A percentile compares a stretch with the other conserved stretches of the same genome.
Evolutionary conservation across 2,888 invertebrate genomes (phyloP).

Genomic region (Drosophila formosana): DNA sequence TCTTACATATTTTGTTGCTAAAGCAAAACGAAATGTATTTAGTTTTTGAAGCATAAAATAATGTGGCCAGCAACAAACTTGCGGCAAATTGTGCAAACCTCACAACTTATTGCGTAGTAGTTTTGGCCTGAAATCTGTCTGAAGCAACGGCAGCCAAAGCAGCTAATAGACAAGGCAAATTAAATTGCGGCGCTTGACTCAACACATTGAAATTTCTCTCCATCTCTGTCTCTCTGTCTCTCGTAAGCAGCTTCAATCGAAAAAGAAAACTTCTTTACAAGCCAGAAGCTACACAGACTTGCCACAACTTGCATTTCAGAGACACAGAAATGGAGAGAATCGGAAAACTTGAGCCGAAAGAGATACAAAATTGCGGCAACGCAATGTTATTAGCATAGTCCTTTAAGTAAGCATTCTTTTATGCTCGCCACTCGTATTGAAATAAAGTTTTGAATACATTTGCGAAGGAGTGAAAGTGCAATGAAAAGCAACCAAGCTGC

Average conservation of each 20-base stretch:
- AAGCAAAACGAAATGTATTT: constrained; percentile 61
- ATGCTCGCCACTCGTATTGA: constrained; percentile 9
- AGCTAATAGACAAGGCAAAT: constrained; percentile 58
- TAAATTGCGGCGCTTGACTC: constrained; percentile 63
- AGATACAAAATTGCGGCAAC: constrained; percentile 9
- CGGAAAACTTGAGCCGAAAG: constrained; percentile 27
- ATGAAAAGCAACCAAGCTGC: neutral
- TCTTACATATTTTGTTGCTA: neutral
- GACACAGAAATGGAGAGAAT: constrained; percentile 25
- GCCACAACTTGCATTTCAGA: constrained; percentile 27
- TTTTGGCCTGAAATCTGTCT: constrained; percentile 10
- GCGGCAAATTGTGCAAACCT: constrained; percentile 47
- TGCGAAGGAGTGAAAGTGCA: constrained; percentile 10
- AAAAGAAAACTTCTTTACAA: constrained; percentile 26
- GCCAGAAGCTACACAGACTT: constrained; percentile 17
- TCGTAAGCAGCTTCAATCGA: constrained; percentile 32
- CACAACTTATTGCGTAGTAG: constrained; percentile 59
- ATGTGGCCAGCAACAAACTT: constrained; percentile 60
- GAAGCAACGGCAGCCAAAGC: constrained; percentile 2
- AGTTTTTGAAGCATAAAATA: constrained; percentile 65
- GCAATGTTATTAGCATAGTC: constrained; percentile 39
- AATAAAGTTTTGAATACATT: constrained; percentile 8
- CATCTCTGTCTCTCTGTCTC: no score
- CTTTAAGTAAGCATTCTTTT: constrained; percentile 8
- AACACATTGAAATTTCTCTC: constrained; percentile 35